Conservation (phyloP, 2,113 vertebrate species). For the Paratilapia polleni region DNA sequence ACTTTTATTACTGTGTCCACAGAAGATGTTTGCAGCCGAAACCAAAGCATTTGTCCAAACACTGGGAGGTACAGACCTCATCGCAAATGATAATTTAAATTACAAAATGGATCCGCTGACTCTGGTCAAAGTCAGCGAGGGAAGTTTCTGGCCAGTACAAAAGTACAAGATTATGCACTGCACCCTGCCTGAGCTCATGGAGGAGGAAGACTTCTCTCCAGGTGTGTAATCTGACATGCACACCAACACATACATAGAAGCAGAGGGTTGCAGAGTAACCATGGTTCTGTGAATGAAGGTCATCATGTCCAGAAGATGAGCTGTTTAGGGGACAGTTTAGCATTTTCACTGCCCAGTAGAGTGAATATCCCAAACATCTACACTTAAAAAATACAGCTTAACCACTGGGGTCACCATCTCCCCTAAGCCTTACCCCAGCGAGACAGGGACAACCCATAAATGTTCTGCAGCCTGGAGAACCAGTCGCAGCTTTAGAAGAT, state of each 20-base stretch:
- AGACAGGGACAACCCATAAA: too few relatives aligned
- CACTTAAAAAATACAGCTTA: too few relatives aligned
- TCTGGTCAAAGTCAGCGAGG: constrained; percentile 17
- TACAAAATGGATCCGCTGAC: background rate
- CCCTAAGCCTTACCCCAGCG: too few relatives aligned
- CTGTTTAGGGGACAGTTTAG: background rate
- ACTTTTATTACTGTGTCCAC: background rate
- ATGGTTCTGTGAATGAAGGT: background rate
- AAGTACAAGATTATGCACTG: background rate
- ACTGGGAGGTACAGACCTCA: background rate
- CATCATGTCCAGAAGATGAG: background rate
- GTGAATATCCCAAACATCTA: background rate
- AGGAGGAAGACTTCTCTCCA: constrained; percentile 9
- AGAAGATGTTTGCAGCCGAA: constrained; percentile 3
- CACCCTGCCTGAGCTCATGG: background rate
- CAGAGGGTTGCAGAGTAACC: background rate
- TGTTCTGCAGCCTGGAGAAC: too few relatives aligned
- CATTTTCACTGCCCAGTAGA: background rate
- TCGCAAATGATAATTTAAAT: constrained; percentile 2
- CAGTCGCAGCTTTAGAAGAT: too few relatives aligned
- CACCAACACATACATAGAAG: background rate
- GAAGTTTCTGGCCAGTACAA: background rate
- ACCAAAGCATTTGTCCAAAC: background rate
- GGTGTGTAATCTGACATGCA: background rate
- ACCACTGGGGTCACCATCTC: too few relatives aligned